Evolutionary conservation across 1,140 invertebrate species (phyloP).

Genomic region (Caenorhabditis latens): DNA sequence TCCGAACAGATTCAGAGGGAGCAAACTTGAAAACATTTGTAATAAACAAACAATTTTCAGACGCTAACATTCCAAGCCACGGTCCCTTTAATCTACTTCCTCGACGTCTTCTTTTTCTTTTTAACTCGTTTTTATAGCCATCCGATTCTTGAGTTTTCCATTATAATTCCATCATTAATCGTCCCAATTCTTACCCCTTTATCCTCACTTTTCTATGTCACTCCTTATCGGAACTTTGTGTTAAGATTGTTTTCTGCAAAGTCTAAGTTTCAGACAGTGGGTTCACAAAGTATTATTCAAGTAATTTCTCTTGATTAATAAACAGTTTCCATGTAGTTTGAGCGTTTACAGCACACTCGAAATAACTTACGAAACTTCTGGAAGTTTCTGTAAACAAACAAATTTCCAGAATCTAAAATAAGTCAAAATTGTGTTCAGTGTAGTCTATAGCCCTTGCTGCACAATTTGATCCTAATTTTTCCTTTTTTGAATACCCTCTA

Average conservation of each 20-base stretch:
- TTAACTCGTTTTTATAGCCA: constrained; percentile 7
- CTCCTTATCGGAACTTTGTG: constrained; percentile 4
- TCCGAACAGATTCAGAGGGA: too few relatives aligned
- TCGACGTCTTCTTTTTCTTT: constrained; percentile 29
- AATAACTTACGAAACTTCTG: too few relatives aligned
- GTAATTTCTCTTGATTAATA: neutral
- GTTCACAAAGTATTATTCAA: neutral
- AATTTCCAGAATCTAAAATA: too few relatives aligned
- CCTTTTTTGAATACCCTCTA: too few relatives aligned
- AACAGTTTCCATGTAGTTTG: too few relatives aligned
- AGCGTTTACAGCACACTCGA: too few relatives aligned
- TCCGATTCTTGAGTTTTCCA: constrained; percentile 47
- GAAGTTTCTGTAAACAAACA: too few relatives aligned
- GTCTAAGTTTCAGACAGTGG: neutral
- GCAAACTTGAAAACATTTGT: too few relatives aligned
- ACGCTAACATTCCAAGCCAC: constrained; percentile 59
- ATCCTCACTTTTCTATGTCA: neutral
- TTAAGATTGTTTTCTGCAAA: neutral
- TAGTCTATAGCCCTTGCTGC: too few relatives aligned
- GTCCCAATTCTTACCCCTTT: neutral
- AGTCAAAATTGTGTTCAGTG: too few relatives aligned
- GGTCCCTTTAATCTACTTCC: constrained; percentile 36
- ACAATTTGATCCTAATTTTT: too few relatives aligned
- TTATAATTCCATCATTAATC: neutral
- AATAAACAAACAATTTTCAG: constrained; percentile 8